Base-by-base conservation (phyloP, 2,113 vertebrate genomes). In the Vimba vimba region DNA sequence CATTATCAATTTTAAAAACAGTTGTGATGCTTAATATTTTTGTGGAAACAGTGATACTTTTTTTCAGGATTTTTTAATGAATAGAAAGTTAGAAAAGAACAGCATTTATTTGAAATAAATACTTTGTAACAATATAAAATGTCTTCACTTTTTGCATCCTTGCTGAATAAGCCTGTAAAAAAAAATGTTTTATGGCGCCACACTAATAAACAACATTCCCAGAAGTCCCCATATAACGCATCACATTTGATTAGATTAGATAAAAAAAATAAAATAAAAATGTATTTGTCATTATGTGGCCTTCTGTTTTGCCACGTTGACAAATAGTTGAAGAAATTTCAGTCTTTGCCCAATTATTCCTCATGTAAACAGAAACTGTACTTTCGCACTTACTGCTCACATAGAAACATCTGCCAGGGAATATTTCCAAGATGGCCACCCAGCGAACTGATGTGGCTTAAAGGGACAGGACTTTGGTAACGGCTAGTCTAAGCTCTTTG, bases 401-500 rank as follows among this genome's bases (percentile, higher is more conserved):
- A 43, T n/a, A 10, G 23, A 39, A 79, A 60, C 23, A 25, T 11
- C 33, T 60, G 25, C 27, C 52, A 2, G 50, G 17, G 19, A 27
- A 50, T 21, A 30, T n/a, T 59, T 33, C 33, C 55, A 71, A 71
- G 19, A 71, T 71, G 36, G 68, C 9, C 68, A 71, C 36, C 68
- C 39, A 71, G 36, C 19, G 15, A 80, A 80, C 60, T 80, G 13
- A 80, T 19, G 39, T 30, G 78, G n/a, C 23, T 62, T 79, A 39
- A 27, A 43, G 57, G 33, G 13, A 62, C 79, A 82, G 83, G 77
- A 89, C 87, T 88, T 78, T 52, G 80, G 80, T 79, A 89, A 86
- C 52, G 69, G 86, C 80, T 81, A 80, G 86, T 64, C 79, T 86
- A 36, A 87, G 59, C 59, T n/a, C 75, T 64, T 82, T 50, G 59